Base-by-base conservation (phyloP, 1,140 invertebrate genomes). In the Saccostrea echinata region DNA sequence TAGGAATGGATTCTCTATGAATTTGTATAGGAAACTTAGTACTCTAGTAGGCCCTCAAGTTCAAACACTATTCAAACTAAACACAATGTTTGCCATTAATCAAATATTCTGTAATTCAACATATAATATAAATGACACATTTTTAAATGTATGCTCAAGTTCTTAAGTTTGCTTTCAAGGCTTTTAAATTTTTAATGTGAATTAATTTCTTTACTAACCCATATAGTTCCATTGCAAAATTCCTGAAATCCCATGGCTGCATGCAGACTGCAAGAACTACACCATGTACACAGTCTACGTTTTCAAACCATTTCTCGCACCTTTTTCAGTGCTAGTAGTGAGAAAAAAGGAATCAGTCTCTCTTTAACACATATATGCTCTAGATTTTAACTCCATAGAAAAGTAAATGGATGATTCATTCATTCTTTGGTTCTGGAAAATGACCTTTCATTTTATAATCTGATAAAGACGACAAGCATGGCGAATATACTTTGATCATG, bases 141-240 rank as follows among this genome's bases (percentile, higher is more conserved):
- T 43, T 43, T 43, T 43, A 64, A 85, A 51, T 71, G 55, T 21
- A 57, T 57, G 55, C 55, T 33, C 64, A 24, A 30, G 27, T 33
- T 27, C n/a, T 27, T 24, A 16, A 27, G 30, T 76, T 76, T 76
- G n/a, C 55, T 61, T 76, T 33, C 27, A 30, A 33, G 13, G 24
- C 27, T 76, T 30, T 61, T 76, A 64, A 64, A 64, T 24, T 64
- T 64, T 21, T n/a, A 43, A n/a, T 64, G 8, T n/a, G 52, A 51
- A 24, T 84, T 51, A 18, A 16, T 33, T 61, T 33, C 3, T 61
- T 30, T 84, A 84, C 55, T 61, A 33, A 81, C 85, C 85, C 85
- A 86, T 55, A 86, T 12, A 81, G 85, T 81, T 55, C 85, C 85
- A 86, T 81, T 81, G 52, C 85, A 86, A 55, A 86, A 86, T 57